Evolutionary conservation across 2,113 vertebrate genomes (phyloP), one percentile per base, ranked within the genome.

Genomic region (Neoarius graeffei): DNA sequence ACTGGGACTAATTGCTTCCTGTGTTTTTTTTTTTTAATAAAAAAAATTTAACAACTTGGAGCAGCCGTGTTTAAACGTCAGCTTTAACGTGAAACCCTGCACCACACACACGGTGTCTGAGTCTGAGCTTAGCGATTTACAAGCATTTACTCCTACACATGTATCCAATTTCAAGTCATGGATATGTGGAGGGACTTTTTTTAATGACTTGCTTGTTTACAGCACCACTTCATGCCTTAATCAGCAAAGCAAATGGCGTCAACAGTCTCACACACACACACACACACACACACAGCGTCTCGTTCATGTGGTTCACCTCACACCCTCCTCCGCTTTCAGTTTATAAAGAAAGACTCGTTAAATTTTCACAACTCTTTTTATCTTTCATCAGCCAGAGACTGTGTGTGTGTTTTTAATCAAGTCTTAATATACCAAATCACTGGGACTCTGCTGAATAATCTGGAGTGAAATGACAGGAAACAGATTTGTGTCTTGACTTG

Each of bases 281-380:
- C 30, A 35, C 30, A 81, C 19, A 79, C 80, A 42, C 64, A 17
- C 54, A 4, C 4, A 30, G 62, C 14, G 19, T 0, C 83, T 86
- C 9, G 23, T 80, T 87, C 90, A 92, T 93, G 94, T 13, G 90
- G 93, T 92, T 91, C 25, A 52, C 67, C 82, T 88, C 20, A 25
- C 0, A 23, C 17, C 84, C 82, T 87, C 62, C 7, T 30, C 87
- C 56, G 56, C 56, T 57, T 57, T 27, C 64, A 69, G 54, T 84
- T 84, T 1, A 74, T 62, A 90, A 89, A 85, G 30, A 15, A 60
- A 20, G 42, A 73, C 23, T 15, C 23, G n/a, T 84, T 19, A 30
- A 30, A 20, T 85, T 85, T 91, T 91, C 93, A 90, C 91, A 87
- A 81, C 83, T 50, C 87, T 90, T 92, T 81, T 91, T 50, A 92